Evolutionary conservation across 2,888 invertebrate genomes (phyloP), one percentile per base, ranked within the genome.

Genomic region (Digitonthophagus gazella): DNA sequence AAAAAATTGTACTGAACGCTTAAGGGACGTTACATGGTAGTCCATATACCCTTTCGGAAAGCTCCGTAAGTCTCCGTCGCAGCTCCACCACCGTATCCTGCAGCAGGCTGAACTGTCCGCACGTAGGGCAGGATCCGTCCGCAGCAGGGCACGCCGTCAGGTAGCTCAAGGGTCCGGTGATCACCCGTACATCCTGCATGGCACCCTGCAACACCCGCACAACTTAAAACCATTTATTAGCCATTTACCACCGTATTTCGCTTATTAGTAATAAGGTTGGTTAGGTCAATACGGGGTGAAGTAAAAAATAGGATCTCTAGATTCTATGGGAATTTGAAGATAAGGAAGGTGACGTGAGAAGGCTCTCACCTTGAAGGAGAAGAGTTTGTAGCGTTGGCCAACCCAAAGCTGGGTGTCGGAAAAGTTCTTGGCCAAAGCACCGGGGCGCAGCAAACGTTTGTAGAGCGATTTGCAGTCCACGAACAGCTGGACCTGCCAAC

Each of bases 401-500:
- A 96, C 86, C 93, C 93, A 95, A 75, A 96, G 88, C 82, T 90
- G 89, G 66, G 91, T 90, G 78, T 89, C 86, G 69, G 90, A 88
- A 83, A 92, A 90, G 84, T 92, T 92, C 76, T 91, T 88, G 81
- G 91, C 91, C 69, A 93, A 92, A 74, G 84, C 84, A 74, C 90
- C 90, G 75, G 91, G 88, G 77, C 85, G 83, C 78, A 93, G 88
- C 77, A 91, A 87, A 79, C 93, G 89, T 83, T 91, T 90, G 86
- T 93, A 95, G 74, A 93, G 87, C 76, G 92, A 91, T 83, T 91
- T 91, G 85, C 96, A 95, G 87, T 95, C 94, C 76, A 95, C 91
- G 77, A 92, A 88, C 80, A 96, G 86, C 84, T 93, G 92, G 81
- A 93, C 91, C 84, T 91, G 90, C 79, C 90, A 90, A 77, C 92